Evolutionary conservation across 37 sponge, comb jelly and placozoan species (phyloP), one percentile per base, ranked within the genome.

Genomic region (Spongilla lacustris): DNA sequence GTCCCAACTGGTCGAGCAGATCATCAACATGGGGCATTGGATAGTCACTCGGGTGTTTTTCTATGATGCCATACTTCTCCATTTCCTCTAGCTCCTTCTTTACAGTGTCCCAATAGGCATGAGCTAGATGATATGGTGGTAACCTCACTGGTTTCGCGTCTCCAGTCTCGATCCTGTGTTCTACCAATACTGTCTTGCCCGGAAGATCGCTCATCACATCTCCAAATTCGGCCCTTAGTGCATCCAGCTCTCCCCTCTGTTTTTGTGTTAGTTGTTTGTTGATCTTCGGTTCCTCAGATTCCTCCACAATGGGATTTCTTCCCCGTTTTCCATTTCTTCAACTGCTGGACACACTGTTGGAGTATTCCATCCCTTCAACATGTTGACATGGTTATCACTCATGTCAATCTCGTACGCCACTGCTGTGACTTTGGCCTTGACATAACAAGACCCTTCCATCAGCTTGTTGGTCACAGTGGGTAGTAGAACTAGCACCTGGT

Each of bases 1-100:
- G 28, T 29, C 87, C 80, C 66, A 86, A 2, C 31, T 70, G 50
- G 36, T 86, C 87, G 23, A 86, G 17, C 31, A 80, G 24, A 35
- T 86, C 69, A 10, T 86, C 87, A 25, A 86, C 31, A 28, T 70
- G 1, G 26, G 79, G 87, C 72, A 86, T 78, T 28, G 87, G 80
- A 10, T 86, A 86, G 6, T 35, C 48, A 79, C 79, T 70, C 48
- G 36, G 3, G 22, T 78, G 76, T 50, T 83, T 76, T 70, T 83
- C 48, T 21, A 83, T 35, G 22, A 88, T 50, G 22, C 83, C 83
- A 35, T 75, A 38, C 41, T 88, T 78, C 76, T 69, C 26, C 77
- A 88, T 83, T 35, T 75, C 83, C 32, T 35, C 29, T 13, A 88
- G 27, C 76, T 88, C 34, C 41, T 71, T 22, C 73, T 82, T 46